These are phyloP conservation scores for Mormyrus proboscirostris DNA, from an alignment of 2,797 vertebrate species.

Conservation along the genomic window DNA sequence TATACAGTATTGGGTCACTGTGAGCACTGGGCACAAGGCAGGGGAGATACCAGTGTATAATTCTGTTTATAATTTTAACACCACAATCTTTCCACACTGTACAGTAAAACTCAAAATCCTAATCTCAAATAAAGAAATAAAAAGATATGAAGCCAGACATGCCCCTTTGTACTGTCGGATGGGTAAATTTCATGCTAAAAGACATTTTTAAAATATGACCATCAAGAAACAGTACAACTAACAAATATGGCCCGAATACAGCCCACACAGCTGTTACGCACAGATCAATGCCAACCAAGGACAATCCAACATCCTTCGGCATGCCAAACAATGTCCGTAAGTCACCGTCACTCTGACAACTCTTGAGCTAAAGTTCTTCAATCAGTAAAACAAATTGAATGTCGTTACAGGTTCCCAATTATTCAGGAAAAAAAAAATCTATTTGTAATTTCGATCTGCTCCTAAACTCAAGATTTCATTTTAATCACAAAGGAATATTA, in stretches of 20 bases:
- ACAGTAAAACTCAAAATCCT: not conserved
- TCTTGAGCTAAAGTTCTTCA: not conserved
- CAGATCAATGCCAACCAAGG: not conserved
- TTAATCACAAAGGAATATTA: not conserved
- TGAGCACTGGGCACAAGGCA: not conserved
- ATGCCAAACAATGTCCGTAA: not conserved
- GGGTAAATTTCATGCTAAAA: not conserved
- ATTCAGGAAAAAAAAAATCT: not conserved
- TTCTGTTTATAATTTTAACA: not conserved
- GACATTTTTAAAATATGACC: not conserved
- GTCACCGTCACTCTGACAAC: not conserved
- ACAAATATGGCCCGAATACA: not conserved
- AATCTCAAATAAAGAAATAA: not conserved
- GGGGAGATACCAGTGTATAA: not conserved
- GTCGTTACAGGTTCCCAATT: not conserved
- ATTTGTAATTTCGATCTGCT: not conserved
- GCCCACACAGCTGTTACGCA: not conserved
- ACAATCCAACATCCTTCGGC: not conserved
- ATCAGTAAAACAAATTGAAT: not conserved
- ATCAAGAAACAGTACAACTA: not conserved
- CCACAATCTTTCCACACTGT: not conserved
- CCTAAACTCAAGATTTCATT: not conserved
- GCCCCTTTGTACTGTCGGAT: not conserved
- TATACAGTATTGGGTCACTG: not conserved
- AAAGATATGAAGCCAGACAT: not conserved